Evolutionary conservation across 1,140 invertebrate species (phyloP), one percentile per base, ranked within the genome.

Genomic region (Papilio helenus): DNA sequence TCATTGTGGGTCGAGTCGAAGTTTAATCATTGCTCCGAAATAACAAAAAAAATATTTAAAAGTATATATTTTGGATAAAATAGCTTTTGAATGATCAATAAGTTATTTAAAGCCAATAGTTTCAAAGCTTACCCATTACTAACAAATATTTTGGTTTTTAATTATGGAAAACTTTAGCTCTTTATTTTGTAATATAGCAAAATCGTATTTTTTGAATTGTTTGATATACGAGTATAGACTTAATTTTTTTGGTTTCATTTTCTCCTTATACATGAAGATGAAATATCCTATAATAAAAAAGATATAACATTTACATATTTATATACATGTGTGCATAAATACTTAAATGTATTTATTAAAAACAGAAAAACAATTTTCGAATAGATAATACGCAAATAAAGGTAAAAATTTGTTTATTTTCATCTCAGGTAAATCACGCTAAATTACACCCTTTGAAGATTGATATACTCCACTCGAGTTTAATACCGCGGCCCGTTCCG

Each of bases 381-480:
- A 14, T 12, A 65, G 14, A 34, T 68, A 7, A 74, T 74, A 76
- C 49, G 16, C 49, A 76, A 76, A 76, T 76, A 55, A 58, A 34
- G 29, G 72, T 49, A 49, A 26, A 55, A 74, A 74, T 49, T 55
- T 76, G 49, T 76, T 58, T 76, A 76, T 76, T 76, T 55, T 51
- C 14, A 14, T 18, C 49, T 23, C 73, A 5, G 9, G 26, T 14
- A 23, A 61, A 61, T 76, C 26, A 34, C 26, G 73, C n/a, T 76
- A 76, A 76, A 76, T 76, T 76, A 76, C 44, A 55, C 73, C 44
- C 73, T 76, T 76, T 76, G 73, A 76, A 76, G 73, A 76, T 76
- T 68, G 26, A 76, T 34, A 55, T 18, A 29, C 46, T 76, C 49
- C 26, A 76, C 55, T 14, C 14, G 26, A 76, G 26, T 76, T 49